A percentile compares a stretch with the other conserved stretches of the same genome.
Conservation (phyloP, 1,140 invertebrate species). For the Megathymus violae region DNA sequence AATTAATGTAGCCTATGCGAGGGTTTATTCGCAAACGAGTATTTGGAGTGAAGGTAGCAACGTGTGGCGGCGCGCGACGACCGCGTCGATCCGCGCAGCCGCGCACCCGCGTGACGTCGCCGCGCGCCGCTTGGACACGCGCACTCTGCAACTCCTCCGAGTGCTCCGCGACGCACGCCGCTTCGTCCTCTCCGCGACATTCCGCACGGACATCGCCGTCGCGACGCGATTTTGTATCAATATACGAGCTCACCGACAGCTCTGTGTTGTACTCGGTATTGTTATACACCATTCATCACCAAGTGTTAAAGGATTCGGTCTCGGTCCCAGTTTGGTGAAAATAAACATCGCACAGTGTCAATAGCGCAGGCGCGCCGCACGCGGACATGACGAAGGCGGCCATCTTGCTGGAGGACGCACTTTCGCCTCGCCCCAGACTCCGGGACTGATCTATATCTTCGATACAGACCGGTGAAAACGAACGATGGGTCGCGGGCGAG, state of each 20-base stretch:
- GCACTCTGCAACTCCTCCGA: slow-evolving; percentile 61
- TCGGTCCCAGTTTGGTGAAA: slow-evolving; percentile 62
- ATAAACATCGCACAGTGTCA: slow-evolving; percentile 74
- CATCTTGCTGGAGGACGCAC: slow-evolving; percentile 76
- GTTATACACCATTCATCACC: slow-evolving; percentile 44
- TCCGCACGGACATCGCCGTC: slow-evolving; percentile 37
- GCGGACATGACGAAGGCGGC: slow-evolving; percentile 78
- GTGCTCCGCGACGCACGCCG: slow-evolving; percentile 55
- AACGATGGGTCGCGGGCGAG: slow-evolving; percentile 58
- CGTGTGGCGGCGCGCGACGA: slow-evolving; percentile 44
- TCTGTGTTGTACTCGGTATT: slow-evolving; percentile 34
- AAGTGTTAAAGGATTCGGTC: slow-evolving; percentile 46
- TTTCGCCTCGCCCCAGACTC: slow-evolving; percentile 78
- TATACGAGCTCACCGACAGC: slow-evolving; percentile 32
- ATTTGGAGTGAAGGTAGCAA: slow-evolving; percentile 68
- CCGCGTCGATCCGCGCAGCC: slow-evolving; percentile 67
- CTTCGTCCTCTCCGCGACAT: slow-evolving; percentile 48
- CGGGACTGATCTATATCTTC: slow-evolving; percentile 49
- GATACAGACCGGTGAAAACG: slow-evolving; percentile 37
- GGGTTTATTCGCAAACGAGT: slow-evolving; percentile 60
- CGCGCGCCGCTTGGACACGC: slow-evolving; percentile 57
- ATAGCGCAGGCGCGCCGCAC: slow-evolving; percentile 74
- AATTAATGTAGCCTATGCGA: slow-evolving; percentile 55
- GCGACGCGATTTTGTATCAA: slow-evolving; percentile 53
- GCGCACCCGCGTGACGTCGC: slow-evolving; percentile 72